Evolutionary conservation across 2,113 vertebrate genomes (phyloP), one percentile per base, ranked within the genome.

Genomic region (Crotalus viridis): DNA sequence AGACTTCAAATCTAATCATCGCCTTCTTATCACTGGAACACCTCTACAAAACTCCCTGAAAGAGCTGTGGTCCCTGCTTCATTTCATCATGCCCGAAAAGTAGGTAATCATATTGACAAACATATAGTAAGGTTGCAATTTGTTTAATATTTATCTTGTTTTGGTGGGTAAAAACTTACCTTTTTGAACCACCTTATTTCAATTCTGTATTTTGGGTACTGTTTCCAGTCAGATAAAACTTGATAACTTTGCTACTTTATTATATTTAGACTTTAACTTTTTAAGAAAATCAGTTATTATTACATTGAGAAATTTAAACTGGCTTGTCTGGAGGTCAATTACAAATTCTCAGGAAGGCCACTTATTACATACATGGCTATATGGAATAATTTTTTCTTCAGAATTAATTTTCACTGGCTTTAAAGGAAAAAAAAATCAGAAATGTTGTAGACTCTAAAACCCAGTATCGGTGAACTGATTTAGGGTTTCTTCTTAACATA

Each of bases 11-110:
- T 99, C 99, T 92, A 99, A 99, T 87, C 99, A 99, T 97, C 98
- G 99, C 93, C 99, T 99, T 87, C 98, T 99, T 87, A 99, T 99
- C 97, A 99, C 99, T 92, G 99, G 99, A 97, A 99, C 99, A 0
- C 99, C 99, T 64, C 97, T 99, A 89, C 99, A 99, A 97, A 99
- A 99, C 96, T 99, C 99, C 3, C 98, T 99, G 51, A 99, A 99
- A 97, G 99, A 99, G 93, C 98, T 99, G 39, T 99, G 99, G 99
- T 99, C 99, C 91, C 97, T 99, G 92, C 96, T 99, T 89, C 99
- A 99, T 96, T 99, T 99, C 98, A 99, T 99, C 94, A 99, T 99
- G 99, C 99, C 99, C 43, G 99, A 99, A 96, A 99, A 99, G 99
- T 99, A 99, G 96, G 99, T 4, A 90, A 1, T 56, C 52, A 3